Conservation (phyloP, 2,113 vertebrate genomes). For the Halcyon malimbica region DNA sequence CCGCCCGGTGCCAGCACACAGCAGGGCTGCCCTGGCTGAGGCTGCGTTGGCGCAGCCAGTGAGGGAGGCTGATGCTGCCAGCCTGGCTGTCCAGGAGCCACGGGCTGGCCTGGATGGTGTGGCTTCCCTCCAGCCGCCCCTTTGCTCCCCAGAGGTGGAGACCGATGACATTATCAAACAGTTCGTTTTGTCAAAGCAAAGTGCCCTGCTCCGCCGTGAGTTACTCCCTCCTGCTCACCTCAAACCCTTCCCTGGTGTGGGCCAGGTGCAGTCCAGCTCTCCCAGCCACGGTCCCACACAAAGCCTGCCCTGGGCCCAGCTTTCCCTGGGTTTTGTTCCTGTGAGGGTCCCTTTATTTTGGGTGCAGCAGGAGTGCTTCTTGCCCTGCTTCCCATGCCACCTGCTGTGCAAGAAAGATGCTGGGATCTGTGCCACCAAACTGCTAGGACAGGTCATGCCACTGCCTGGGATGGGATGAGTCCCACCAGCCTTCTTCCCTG, state of each 20-base stretch:
- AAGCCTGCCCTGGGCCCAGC: background rate
- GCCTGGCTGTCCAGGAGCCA: background rate
- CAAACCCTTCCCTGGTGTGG: fast-evolving
- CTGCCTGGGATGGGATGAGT: background rate
- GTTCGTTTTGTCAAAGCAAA: background rate
- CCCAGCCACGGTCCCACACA: background rate
- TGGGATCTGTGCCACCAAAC: background rate
- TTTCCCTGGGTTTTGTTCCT: background rate
- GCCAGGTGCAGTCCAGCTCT: background rate
- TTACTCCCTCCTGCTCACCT: background rate
- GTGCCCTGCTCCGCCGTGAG: background rate
- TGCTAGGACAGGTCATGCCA: background rate
- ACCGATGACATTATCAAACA: background rate
- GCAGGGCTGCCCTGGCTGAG: background rate
- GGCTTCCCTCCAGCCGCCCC: background rate
- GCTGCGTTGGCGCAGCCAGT: background rate
- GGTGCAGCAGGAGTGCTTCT: background rate
- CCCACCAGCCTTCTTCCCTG: background rate
- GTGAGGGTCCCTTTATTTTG: background rate
- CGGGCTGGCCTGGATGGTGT: background rate
- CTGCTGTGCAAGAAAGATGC: background rate
- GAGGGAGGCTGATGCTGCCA: background rate
- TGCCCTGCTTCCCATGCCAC: fast-evolving
- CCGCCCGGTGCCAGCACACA: background rate
- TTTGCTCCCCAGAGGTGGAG: background rate